Base-by-base conservation (phyloP, 2,888 invertebrate species). In the Magallana nippona region DNA sequence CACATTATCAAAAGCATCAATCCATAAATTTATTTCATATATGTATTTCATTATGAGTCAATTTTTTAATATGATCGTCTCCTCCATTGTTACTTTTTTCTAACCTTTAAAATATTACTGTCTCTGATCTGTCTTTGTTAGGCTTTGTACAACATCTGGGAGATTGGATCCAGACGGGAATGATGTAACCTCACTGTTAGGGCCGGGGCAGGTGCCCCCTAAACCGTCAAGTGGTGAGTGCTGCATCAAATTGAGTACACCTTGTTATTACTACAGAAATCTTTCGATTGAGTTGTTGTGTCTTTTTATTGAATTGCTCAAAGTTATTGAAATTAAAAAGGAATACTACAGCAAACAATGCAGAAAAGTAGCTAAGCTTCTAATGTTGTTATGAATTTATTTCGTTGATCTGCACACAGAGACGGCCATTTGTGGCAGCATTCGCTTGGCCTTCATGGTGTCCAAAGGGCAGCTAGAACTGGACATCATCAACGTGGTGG, bases 401-500 rank as follows among this genome's bases (percentile, higher is more conserved):
- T 19, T 56, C 27, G 19, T 57, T 57, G 10, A 44, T 44, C 44
- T 44, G 44, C 10, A 44, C 44, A 44, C 85, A 91, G 91, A 91
- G 62, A 87, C 87, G 17, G 27, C 71, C 11, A 86, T 88, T 22
- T 89, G 89, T 82, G 94, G 98, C 5, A 97, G 98, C 94, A 96
- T 98, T 89, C 97, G 97, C 93, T 95, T 98, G 94, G 97, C 97
- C 86, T 96, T 98, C 91, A 96, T 97, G 92, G 97, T 98, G 95
- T 96, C 97, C 93, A 98, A 98, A 95, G 98, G 98, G 91, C 97
- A 97, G 91, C 96, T 98, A 86, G 98, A 98, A 94, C 97, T 98
- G 44, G 98, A 98, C 95, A 96, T 97, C 55, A 96, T 96, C 84
- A 96, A 96, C 89, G 97, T 96, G 1, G 95, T 96, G 89, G 96